These are phyloP conservation scores for Seison nebaliae DNA, from an alignment of 1,140 invertebrate species.

Conservation along the genomic window DNA sequence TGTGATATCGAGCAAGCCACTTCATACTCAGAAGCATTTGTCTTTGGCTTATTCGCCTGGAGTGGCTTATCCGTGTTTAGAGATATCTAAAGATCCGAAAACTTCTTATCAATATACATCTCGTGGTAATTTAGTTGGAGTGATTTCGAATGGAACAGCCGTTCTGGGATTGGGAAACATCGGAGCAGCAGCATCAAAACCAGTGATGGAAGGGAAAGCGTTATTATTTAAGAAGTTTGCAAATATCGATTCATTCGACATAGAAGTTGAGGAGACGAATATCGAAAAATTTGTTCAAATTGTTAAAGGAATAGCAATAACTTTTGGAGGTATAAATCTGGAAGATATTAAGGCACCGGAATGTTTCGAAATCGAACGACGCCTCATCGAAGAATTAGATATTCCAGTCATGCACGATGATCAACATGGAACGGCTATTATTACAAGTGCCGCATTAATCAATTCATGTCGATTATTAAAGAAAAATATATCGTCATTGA, in stretches of 20 bases:
- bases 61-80: not conserved
- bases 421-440: not conserved
- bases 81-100: not conserved
- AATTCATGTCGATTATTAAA: not conserved
- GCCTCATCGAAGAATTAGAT: not conserved
- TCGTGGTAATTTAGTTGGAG: not conserved
- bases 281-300: not conserved
- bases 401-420: constrained; percentile 1
- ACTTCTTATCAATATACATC: not conserved
- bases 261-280: not conserved
- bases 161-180: constrained; percentile 1
- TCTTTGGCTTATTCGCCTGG: not conserved
- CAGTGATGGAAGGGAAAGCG: not conserved
- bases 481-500: not conserved
- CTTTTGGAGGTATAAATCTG: not conserved
- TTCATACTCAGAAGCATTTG: not conserved
- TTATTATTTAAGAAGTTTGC: not conserved
- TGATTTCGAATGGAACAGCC: not conserved
- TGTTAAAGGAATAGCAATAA: not conserved
- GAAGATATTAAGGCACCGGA: not conserved
- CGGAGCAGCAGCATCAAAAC: not conserved
- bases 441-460: not conserved
- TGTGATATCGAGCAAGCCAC: not conserved
- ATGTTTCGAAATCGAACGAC: constrained; percentile 1
- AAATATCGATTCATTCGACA: constrained; percentile 1